Evolutionary conservation across 2,113 vertebrate species (phyloP), one percentile per base, ranked within the genome.

Genomic region (Stercorarius parasiticus): DNA sequence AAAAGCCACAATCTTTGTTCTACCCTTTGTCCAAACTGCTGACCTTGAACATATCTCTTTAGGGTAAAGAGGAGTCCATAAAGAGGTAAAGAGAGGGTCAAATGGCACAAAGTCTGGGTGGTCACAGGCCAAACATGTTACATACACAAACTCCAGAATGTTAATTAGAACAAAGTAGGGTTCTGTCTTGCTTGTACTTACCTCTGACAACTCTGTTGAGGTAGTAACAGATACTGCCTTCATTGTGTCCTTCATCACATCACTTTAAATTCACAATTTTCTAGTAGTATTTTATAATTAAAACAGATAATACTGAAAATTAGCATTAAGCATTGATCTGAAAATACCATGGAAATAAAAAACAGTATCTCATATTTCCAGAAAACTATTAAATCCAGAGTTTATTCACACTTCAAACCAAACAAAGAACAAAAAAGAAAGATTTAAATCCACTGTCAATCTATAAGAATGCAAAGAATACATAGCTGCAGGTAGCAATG

Each of bases 351-450:
- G 26, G 56, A 71, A 87, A 92, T 59, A 87, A 93, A 78, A 66
- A 4, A 1, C 38, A 53, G 29, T 61, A 65, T 22, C 29, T 77
- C 25, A 7, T 22, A 14, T 34, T 86, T 82, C 50, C 93, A 90
- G 58, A 88, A 95, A 95, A 96, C 53, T 92, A 90, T 58, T 73
- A 89, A 88, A 92, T 89, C 47, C 83, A 29, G 23, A 61, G 36
- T 93, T 94, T 93, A 95, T 96, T 94, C 93, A 84, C 81, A 71
- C 88, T 83, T 81, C 26, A 38, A 86, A 67, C 42, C 38, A 47
- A 47, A 4, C 18, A 25, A 23, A 49, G 47, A 49, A 78, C 25
- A n/a, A 49, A 36, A 58, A 47, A 30, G 47, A 43, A 59, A 40
- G 23, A 79, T n/a, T 72, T 69, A 91, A 59, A 73, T 43, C 66